Conservation (phyloP, 2,797 vertebrate species). For the Meriones psammophilus region DNA sequence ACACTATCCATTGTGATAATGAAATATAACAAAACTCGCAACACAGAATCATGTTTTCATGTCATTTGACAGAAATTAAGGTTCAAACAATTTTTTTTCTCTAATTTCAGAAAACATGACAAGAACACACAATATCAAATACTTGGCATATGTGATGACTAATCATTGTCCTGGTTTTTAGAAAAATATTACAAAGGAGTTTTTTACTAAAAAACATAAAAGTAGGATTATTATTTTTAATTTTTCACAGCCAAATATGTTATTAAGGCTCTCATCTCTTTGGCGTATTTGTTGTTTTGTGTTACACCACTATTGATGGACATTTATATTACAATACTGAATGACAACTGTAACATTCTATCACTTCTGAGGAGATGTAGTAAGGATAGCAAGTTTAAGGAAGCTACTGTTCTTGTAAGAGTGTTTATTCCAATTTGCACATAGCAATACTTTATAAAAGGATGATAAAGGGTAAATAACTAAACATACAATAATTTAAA, state of each 20-base stretch:
- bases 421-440: no score
- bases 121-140: slow-evolving; percentile 32
- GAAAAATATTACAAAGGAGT: background rate
- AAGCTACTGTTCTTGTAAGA: background rate
- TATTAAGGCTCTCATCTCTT: slow-evolving; percentile 2
- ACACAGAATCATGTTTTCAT: slow-evolving; percentile 48
- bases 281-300: slow-evolving; percentile 34
- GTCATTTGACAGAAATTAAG: slow-evolving; percentile 50
- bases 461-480: no score
- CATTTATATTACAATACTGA: no score
- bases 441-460: no score
- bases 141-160: slow-evolving; percentile 46
- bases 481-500: no score
- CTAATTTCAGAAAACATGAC: slow-evolving; percentile 52
- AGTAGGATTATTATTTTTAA: background rate
- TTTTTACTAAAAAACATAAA: background rate
- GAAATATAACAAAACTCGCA: slow-evolving; percentile 22
- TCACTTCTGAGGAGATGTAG: slow-evolving; percentile 33
- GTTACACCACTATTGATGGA: background rate
- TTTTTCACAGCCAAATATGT: slow-evolving; percentile 21
- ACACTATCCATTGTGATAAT: slow-evolving; percentile 4
- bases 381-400: slow-evolving; percentile 51
- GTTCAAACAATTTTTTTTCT: slow-evolving; percentile 29
- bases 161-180: slow-evolving; percentile 23
- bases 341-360: slow-evolving; percentile 18